These are phyloP conservation scores for Ammospiza nelsoni DNA, from an alignment of 2,113 vertebrate genomes.

Conservation along the genomic window DNA sequence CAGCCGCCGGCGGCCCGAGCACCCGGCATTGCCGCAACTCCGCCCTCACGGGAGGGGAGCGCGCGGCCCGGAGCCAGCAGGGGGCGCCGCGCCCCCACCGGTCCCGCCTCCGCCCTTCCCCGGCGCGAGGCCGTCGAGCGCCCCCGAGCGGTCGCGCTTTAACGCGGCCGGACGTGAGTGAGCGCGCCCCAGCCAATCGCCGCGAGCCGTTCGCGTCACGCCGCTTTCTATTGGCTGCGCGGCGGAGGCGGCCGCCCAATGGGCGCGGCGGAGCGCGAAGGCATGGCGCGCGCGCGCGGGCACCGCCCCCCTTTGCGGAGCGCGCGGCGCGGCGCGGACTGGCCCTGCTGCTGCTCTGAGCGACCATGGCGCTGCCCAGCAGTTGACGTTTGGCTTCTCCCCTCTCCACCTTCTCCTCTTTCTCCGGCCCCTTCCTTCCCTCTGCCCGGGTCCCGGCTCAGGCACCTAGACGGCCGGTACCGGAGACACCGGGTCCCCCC, in stretches of 20 bases:
- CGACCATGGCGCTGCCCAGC: slow-evolving; percentile 35
- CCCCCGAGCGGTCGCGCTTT: no score
- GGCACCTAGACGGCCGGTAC: slow-evolving; percentile 7
- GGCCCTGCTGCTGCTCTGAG: not conserved
- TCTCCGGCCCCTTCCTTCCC: not conserved
- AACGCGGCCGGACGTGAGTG: not conserved
- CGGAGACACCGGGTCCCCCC: not conserved
- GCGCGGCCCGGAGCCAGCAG: not conserved
- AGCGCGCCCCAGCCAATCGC: not conserved
- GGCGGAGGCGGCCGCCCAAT: slow-evolving; percentile 66
- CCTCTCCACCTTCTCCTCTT: not conserved
- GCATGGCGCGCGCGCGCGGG: not conserved
- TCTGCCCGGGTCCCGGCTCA: slow-evolving; percentile 3
- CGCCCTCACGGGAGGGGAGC: not conserved
- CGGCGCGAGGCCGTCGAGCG: not conserved
- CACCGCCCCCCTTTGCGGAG: not conserved
- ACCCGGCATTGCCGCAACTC: not conserved
- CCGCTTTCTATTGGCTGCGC: slow-evolving; percentile 52
- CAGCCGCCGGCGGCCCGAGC: no score
- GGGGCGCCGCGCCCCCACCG: no score
- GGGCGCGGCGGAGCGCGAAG: not conserved
- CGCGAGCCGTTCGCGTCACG: accelerated
- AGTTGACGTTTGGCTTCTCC: slow-evolving; percentile 58
- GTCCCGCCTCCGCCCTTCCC: not conserved
- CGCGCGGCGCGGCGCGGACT: not conserved